Base-by-base conservation (phyloP, 2,888 invertebrate species). In the Drosophila tripunctata region DNA sequence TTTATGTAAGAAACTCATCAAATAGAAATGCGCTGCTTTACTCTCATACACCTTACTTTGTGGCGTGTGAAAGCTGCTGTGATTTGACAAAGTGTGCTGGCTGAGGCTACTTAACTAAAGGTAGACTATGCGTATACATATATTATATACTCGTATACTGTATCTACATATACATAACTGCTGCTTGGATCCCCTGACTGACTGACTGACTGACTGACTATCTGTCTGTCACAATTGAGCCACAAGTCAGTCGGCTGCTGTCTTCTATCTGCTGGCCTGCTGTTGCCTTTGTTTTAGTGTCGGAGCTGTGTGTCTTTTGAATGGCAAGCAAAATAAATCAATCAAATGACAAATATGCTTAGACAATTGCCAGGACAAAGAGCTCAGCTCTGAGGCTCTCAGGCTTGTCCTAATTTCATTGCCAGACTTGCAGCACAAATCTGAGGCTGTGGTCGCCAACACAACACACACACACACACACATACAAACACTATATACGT, bases 271-370 rank as follows among this genome's bases (percentile, higher is more conserved):
- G 54, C 50, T n/a, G n/a, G n/a, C n/a, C n/a, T n/a, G n/a, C 48
- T 50, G 66, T 35, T 47, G 52, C 31, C 66, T 30, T 27, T 30
- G 15, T 24, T 14, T 15, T 10, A 10, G 5, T 50, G 15, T 10
- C 27, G 3, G 36, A 21, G 21, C 33, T 33, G 19, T 61, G 70
- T 63, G 56, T 70, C 65, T 75, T 75, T 67, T 68, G 63, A 48
- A 61, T 71, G 73, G 67, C 72, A 75, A 51, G 75, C 63, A 77
- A 77, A 81, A 87, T 87, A 87, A 87, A 87, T 89, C 87, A 87
- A 87, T 89, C 89, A 87, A 82, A 86, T 78, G 84, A 75, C 84
- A 88, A 88, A 87, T 89, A 78, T 79, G 87, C 88, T 77, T 76
- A 72, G 80, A 78, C 84, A 89, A 88, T 87, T 87, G 88, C 75